phyloP scores from a whole-genome alignment of 2,888 invertebrate genomes.

The Ptilodon capucinus region DNA sequence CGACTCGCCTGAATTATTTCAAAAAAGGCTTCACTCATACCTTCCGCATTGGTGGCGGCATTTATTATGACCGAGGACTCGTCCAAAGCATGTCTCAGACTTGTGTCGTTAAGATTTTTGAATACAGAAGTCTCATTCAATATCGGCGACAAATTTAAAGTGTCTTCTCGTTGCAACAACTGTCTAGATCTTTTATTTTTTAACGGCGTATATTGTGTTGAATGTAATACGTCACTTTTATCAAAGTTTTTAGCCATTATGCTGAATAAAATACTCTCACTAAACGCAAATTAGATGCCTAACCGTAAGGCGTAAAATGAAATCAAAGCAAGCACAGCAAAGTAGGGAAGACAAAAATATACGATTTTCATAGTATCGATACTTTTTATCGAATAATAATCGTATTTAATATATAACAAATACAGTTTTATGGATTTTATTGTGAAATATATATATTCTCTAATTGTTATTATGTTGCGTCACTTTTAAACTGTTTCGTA shows the following conservation, averaged over 20 bases:
- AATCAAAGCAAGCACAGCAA: no score
- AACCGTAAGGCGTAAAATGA: no score
- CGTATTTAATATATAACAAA: no score
- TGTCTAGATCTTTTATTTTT: constrained; percentile 60
- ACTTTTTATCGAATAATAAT: no score
- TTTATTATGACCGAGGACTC: constrained; percentile 65
- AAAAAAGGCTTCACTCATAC: constrained; percentile 70
- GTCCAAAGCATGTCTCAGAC: constrained; percentile 69
- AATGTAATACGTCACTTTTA: constrained; percentile 56
- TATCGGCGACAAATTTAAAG: constrained; percentile 71
- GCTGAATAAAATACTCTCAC: no score
- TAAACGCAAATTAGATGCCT: no score
- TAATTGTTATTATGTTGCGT: no score
- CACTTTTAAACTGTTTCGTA: no score
- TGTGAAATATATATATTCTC: no score
- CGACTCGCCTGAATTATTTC: constrained; percentile 73
- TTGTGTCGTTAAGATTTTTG: constrained; percentile 73
- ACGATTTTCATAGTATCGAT: no score
- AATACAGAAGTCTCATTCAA: constrained; percentile 74
- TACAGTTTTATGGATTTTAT: no score
- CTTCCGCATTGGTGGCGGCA: constrained; percentile 57
- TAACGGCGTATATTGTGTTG: constrained; percentile 65
- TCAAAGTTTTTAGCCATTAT: constrained; percentile 55
- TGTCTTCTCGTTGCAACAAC: constrained; percentile 65
- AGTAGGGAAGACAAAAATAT: no score